These are phyloP conservation scores for Slavum lentiscoides DNA, from an alignment of 2,888 invertebrate genomes.

Conservation along the genomic window DNA sequence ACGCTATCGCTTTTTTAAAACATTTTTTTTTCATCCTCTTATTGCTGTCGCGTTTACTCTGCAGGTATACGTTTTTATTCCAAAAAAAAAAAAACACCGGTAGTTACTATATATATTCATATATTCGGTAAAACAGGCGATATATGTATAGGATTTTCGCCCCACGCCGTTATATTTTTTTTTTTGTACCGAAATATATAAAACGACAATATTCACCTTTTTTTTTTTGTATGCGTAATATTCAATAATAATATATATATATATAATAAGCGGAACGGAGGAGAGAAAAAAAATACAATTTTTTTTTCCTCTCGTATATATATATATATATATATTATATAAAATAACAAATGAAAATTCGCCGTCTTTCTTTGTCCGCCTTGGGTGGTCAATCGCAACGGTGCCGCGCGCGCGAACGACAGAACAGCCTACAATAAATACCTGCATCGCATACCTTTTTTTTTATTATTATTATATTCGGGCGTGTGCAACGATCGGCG, in stretches of 20 bases:
- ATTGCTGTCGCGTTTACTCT: neutral
- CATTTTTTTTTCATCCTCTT: neutral
- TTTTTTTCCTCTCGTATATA: too few relatives aligned
- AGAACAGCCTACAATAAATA: too few relatives aligned
- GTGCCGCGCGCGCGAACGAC: neutral
- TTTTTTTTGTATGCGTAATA: too few relatives aligned
- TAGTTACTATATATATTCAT: neutral
- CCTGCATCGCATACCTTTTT: neutral
- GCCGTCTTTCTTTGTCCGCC: conserved; percentile 34
- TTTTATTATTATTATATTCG: too few relatives aligned
- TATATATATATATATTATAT: neutral
- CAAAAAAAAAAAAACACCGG: conserved; percentile 17
- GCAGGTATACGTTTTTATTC: neutral
- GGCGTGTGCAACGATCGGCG: neutral
- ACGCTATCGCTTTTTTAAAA: neutral
- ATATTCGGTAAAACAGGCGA: neutral
- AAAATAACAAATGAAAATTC: conserved; percentile 41
- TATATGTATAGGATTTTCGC: neutral
- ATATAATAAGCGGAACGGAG: neutral
- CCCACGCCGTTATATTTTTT: too few relatives aligned
- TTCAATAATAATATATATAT: too few relatives aligned
- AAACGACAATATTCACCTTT: conserved; percentile 13
- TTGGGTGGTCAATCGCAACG: conserved; percentile 42
- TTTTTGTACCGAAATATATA: neutral
- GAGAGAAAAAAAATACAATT: neutral